phyloP scores from a whole-genome alignment of 2,113 vertebrate genomes.

The Plestiodon gilberti region DNA sequence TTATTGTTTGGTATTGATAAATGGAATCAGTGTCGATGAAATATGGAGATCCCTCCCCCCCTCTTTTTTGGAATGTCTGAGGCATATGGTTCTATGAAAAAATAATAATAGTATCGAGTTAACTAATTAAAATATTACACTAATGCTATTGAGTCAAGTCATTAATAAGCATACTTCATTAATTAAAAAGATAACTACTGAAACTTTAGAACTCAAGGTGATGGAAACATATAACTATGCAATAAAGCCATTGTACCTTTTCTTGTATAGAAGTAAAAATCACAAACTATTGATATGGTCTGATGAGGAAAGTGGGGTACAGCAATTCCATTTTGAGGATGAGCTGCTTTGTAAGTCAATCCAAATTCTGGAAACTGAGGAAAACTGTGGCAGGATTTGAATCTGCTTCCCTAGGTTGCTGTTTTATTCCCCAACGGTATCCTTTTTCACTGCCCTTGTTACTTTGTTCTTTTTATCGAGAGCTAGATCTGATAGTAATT shows the following conservation, averaged over 20 bases:
- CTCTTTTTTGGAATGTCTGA: conserved; percentile 50
- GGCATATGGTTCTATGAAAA: conserved; percentile 57
- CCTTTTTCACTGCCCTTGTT: background rate
- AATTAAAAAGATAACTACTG: background rate
- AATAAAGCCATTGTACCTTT: background rate
- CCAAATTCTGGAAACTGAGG: background rate
- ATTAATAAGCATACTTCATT: conserved; percentile 10
- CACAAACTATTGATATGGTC: background rate
- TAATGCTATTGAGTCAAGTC: background rate
- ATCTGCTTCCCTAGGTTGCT: background rate
- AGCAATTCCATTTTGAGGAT: background rate
- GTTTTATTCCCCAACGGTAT: background rate
- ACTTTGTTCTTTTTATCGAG: background rate
- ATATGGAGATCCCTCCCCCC: conserved; percentile 42
- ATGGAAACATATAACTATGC: background rate
- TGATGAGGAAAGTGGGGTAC: background rate
- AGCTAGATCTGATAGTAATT: background rate
- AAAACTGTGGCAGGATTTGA: background rate
- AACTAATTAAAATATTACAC: background rate
- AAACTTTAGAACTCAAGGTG: background rate
- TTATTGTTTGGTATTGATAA: conserved; percentile 37
- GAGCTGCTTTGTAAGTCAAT: background rate
- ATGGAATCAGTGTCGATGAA: conserved; percentile 37
- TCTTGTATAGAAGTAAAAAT: background rate
- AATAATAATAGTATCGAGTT: conserved; percentile 42